phyloP scores from a whole-genome alignment of 2,888 invertebrate genomes.

The Mamestra brassicae region DNA sequence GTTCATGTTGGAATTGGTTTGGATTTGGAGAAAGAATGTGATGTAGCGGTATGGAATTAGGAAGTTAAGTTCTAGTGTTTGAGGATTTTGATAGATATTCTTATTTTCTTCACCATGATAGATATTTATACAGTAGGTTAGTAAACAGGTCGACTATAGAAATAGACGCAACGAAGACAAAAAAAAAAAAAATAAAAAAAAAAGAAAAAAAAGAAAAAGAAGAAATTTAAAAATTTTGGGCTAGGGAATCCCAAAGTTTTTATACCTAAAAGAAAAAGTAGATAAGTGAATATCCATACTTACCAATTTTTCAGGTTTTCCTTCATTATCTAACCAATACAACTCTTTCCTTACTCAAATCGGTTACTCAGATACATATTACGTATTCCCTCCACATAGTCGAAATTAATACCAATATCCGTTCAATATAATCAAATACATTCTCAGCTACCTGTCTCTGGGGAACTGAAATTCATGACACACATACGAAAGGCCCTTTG shows the following conservation, averaged over 20 bases:
- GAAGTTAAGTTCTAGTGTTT: not conserved
- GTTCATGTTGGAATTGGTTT: conserved; percentile 14
- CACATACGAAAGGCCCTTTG: conserved; percentile 49
- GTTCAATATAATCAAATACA: conserved; percentile 54
- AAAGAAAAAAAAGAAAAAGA: too few relatives aligned
- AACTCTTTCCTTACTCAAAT: conserved; percentile 9
- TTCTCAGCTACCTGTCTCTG: conserved; percentile 44
- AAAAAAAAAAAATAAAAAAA: too few relatives aligned
- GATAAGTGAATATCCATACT: not conserved
- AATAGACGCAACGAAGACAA: too few relatives aligned
- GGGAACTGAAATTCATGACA: conserved; percentile 47
- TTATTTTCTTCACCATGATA: not conserved
- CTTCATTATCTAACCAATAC: not conserved
- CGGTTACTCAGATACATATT: not conserved
- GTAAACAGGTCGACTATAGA: not conserved
- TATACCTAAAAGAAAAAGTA: not conserved
- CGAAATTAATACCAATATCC: conserved; percentile 56
- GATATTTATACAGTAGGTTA: too few relatives aligned
- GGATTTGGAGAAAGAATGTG: conserved; percentile 31
- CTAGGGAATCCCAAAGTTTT: too few relatives aligned
- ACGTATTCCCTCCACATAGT: conserved; percentile 29
- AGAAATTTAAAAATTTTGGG: too few relatives aligned
- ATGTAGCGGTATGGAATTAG: not conserved
- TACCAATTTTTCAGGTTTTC: not conserved
- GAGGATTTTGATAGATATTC: not conserved